Evolutionary conservation across 1,140 invertebrate genomes (phyloP).

Genomic region (Lysiphlebus fabarum): DNA sequence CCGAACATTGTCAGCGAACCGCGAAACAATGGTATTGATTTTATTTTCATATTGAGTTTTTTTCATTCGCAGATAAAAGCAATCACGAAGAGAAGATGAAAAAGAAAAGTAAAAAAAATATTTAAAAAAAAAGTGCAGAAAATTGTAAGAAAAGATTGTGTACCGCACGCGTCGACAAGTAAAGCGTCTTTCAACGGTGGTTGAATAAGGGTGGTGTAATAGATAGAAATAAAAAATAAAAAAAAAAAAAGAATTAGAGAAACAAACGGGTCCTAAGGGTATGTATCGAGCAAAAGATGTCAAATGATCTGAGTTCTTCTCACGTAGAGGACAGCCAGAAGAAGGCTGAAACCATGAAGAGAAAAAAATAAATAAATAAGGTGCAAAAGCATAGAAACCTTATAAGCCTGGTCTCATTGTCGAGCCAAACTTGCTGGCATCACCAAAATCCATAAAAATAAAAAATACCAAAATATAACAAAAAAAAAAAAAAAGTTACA

Average conservation of each 20-base stretch:
- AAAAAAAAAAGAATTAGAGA: slow-evolving; percentile 18
- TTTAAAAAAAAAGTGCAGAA: slow-evolving; percentile 18
- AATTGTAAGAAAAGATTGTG: not conserved
- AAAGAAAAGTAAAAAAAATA: slow-evolving; percentile 20
- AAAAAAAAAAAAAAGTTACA: too few relatives aligned
- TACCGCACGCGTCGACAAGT: too few relatives aligned
- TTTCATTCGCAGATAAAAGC: slow-evolving; percentile 15
- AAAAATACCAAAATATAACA: too few relatives aligned
- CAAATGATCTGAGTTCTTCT: slow-evolving; percentile 51
- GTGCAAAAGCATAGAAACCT: slow-evolving; percentile 1
- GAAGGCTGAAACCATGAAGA: slow-evolving; percentile 28
- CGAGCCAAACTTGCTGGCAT: slow-evolving; percentile 3
- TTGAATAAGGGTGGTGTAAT: slow-evolving; percentile 16
- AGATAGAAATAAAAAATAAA: slow-evolving; percentile 13
- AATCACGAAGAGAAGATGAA: slow-evolving; percentile 16
- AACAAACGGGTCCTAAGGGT: slow-evolving; percentile 38
- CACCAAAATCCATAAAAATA: too few relatives aligned
- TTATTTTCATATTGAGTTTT: slow-evolving; percentile 52
- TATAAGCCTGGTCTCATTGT: not conserved
- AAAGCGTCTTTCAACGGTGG: too few relatives aligned
- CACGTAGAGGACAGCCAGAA: slow-evolving; percentile 45
- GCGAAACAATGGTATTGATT: slow-evolving; percentile 55
- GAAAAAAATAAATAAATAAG: slow-evolving; percentile 23
- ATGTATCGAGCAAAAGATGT: slow-evolving; percentile 54
- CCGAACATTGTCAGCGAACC: slow-evolving; percentile 42